Percentiles rank a stretch among this genome's conserved stretches.
phyloP scores from a whole-genome alignment of 2,113 vertebrate genomes.

The Dromas ardeola region DNA sequence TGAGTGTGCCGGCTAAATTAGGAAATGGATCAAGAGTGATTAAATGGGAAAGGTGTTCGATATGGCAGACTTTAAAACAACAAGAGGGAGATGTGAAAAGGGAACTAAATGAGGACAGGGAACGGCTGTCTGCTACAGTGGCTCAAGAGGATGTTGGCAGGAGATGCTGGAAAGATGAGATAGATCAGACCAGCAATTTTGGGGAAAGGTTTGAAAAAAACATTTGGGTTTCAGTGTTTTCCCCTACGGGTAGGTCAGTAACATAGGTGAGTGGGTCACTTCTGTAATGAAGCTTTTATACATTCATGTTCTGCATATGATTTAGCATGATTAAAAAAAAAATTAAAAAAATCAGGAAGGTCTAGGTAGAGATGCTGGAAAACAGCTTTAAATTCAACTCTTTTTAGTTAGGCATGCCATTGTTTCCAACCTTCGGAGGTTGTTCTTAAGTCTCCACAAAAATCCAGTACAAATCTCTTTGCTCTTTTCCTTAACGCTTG shows the following conservation, averaged over 20 bases:
- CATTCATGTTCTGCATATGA: neutral
- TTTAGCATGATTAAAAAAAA: neutral
- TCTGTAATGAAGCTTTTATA: neutral
- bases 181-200: neutral
- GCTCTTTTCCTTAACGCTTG: neutral
- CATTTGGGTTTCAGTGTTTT: neutral
- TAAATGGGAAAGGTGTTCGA: neutral
- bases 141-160: neutral
- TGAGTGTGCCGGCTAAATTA: neutral
- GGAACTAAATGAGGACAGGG: neutral
- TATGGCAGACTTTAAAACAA: neutral
- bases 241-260: neutral
- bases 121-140: neutral
- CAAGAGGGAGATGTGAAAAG: neutral
- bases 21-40: neutral
- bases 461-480: neutral
- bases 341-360: neutral
- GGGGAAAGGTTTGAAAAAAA: neutral
- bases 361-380: neutral
- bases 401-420: neutral
- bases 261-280: neutral
- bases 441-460: neutral
- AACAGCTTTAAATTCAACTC: neutral
- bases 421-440: neutral
- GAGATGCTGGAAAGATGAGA: neutral